These are phyloP conservation scores for Dolichopus griseipennis DNA, from an alignment of 2,888 invertebrate species.

Conservation along the genomic window DNA sequence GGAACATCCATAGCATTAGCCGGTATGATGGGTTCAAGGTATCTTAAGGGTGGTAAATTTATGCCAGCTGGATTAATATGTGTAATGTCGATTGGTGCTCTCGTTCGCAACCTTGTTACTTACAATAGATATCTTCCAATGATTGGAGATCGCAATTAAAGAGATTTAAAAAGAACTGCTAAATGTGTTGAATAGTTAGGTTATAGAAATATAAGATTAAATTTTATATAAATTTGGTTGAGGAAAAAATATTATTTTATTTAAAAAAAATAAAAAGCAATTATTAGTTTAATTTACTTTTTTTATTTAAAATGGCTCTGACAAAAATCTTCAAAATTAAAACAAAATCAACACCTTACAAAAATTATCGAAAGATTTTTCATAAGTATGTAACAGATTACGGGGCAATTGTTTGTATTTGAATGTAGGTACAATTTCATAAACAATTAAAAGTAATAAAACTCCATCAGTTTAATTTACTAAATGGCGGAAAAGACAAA, in stretches of 20 bases:
- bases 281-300: no score
- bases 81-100: constrained; percentile 54
- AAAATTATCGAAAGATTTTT: no score
- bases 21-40: constrained; percentile 70
- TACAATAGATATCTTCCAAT: constrained; percentile 40
- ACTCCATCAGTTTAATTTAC: no score
- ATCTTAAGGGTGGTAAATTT: constrained; percentile 59
- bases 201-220: not conserved
- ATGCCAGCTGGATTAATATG: constrained; percentile 92
- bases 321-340: no score
- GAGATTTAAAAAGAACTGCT: not conserved
- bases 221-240: constrained; percentile 13
- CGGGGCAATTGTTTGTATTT: no score
- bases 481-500: no score
- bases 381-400: no score
- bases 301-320: no score
- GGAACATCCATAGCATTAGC: constrained; percentile 72
- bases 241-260: constrained; percentile 15
- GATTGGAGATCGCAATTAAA: constrained; percentile 27
- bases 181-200: not conserved
- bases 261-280: not conserved
- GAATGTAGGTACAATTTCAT: no score
- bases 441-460: no score
- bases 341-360: no score
- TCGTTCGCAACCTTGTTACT: constrained; percentile 38